These are phyloP conservation scores for Thymelicus lineola DNA, from an alignment of 2,888 invertebrate genomes.

Conservation along the genomic window DNA sequence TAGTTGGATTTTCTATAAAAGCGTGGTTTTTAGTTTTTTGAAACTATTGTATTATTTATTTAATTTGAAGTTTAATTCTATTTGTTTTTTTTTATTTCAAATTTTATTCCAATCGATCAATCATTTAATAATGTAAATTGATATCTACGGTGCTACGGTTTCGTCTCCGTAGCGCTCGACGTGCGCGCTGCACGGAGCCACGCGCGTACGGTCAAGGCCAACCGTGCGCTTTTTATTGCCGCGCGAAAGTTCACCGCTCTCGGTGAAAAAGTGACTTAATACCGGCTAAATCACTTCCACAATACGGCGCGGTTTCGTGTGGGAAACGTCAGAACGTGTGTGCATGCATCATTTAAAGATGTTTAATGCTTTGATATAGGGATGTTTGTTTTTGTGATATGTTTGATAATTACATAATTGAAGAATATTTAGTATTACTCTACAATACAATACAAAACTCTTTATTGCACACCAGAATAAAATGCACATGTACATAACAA, in stretches of 20 bases:
- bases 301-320: conserved; percentile 14
- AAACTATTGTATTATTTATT: too few relatives aligned
- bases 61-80: too few relatives aligned
- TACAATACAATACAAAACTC: too few relatives aligned
- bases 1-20: too few relatives aligned
- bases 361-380: neutral
- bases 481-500: too few relatives aligned
- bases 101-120: neutral
- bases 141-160: conserved; percentile 32
- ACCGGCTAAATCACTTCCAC: conserved; percentile 32
- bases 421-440: too few relatives aligned
- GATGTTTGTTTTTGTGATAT: neutral
- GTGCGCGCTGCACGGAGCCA: conserved; percentile 39
- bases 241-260: conserved; percentile 76
- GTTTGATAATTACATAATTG: too few relatives aligned
- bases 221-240: conserved; percentile 69
- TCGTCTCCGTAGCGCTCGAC: conserved; percentile 33
- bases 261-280: conserved; percentile 42
- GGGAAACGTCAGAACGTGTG: conserved; percentile 21
- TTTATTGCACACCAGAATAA: too few relatives aligned
- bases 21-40: too few relatives aligned
- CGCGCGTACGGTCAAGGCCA: conserved; percentile 79
- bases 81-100: too few relatives aligned
- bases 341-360: neutral
- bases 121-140: neutral